A percentile compares a stretch with the other conserved stretches of the same genome.
These are phyloP conservation scores for Dynastes grantii DNA, from an alignment of 2,888 invertebrate genomes.

Conservation along the genomic window DNA sequence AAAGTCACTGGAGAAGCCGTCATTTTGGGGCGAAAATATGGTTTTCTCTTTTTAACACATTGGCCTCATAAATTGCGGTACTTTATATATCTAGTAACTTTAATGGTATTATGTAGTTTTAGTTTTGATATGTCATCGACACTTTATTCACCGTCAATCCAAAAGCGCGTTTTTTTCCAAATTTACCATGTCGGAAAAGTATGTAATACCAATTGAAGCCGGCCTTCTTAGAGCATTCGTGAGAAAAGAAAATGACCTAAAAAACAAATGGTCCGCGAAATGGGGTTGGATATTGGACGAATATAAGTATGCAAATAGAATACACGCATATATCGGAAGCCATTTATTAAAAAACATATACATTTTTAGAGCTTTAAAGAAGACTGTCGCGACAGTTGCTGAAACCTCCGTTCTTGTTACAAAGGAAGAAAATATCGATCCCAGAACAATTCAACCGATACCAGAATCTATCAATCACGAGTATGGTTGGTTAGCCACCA, in stretches of 20 bases:
- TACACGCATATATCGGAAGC: background rate
- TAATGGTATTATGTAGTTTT: no score
- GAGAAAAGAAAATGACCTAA: conserved; percentile 47
- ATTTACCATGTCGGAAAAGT: background rate
- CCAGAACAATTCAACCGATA: conserved; percentile 55
- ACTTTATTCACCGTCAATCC: no score
- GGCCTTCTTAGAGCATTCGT: conserved; percentile 51
- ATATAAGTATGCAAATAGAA: conserved; percentile 51
- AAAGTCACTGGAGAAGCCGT: no score
- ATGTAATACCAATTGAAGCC: conserved; percentile 46
- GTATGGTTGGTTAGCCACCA: conserved; percentile 57
- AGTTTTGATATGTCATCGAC: no score
- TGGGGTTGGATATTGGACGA: conserved; percentile 57
- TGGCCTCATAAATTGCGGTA: no score
- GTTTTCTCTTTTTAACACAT: no score
- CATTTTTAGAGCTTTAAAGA: conserved; percentile 53
- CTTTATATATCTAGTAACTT: no score
- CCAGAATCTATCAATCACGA: conserved; percentile 56
- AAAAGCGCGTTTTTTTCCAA: background rate
- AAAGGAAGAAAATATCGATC: conserved; percentile 50
- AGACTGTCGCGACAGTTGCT: conserved; percentile 53
- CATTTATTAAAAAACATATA: background rate
- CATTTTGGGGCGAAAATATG: no score
- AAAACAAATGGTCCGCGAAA: conserved; percentile 52
- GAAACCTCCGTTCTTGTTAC: conserved; percentile 52